Evolutionary conservation across 2,797 vertebrate genomes (phyloP).

Genomic region (Gallinago stenura): DNA sequence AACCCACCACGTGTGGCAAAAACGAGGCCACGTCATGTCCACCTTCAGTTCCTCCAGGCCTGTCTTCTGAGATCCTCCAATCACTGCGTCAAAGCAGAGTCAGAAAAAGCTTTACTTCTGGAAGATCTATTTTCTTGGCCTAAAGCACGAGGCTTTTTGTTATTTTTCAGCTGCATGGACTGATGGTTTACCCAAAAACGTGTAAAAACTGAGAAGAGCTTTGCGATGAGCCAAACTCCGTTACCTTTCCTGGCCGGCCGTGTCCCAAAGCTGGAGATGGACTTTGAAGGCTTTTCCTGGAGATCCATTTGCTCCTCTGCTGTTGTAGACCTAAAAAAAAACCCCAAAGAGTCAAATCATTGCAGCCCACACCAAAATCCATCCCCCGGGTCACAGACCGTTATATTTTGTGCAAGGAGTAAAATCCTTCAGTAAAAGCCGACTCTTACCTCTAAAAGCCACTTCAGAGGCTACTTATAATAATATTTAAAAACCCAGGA

Average conservation of each 20-base stretch:
- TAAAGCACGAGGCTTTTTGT: not conserved
- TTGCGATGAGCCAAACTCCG: not conserved
- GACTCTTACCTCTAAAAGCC: not conserved
- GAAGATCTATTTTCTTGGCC: not conserved
- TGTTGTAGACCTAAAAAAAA: slow-evolving; percentile 84
- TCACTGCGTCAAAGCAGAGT: not conserved
- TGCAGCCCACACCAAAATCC: not conserved
- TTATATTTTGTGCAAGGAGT: not conserved
- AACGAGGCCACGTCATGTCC: not conserved
- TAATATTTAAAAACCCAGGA: not conserved
- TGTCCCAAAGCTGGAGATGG: slow-evolving; percentile 97
- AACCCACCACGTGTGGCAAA: not conserved
- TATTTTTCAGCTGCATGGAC: not conserved
- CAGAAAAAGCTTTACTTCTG: not conserved
- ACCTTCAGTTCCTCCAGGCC: not conserved
- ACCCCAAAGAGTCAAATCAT: not conserved
- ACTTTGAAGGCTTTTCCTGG: slow-evolving; percentile 92
- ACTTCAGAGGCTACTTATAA: not conserved
- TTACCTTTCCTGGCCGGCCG: slow-evolving; percentile 95
- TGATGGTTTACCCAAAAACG: not conserved
- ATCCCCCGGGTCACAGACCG: accelerated
- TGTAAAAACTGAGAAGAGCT: not conserved
- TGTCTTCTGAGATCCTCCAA: not conserved
- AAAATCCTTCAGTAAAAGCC: not conserved
- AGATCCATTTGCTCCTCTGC: slow-evolving; percentile 86